Conservation (phyloP, 1,140 invertebrate genomes). For the Drosophila prosaltans region DNA sequence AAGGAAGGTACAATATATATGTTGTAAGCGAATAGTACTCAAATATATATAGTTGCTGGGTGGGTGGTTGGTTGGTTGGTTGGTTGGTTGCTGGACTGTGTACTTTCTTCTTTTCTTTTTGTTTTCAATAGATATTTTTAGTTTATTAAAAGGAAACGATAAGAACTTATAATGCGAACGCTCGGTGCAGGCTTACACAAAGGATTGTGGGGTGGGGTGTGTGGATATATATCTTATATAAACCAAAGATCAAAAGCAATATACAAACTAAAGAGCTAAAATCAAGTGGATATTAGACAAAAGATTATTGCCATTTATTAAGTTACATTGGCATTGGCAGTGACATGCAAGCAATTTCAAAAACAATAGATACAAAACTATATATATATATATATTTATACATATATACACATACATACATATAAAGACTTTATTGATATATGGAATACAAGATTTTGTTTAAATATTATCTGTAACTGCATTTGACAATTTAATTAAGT, state of each 20-base stretch:
- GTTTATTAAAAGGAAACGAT: conserved; percentile 45
- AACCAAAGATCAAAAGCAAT: conserved; percentile 53
- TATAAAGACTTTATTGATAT: conserved; percentile 12
- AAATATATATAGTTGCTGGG: conserved; percentile 40
- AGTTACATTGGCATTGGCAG: conserved; percentile 41
- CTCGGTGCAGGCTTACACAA: conserved; percentile 58
- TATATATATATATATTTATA: conserved; percentile 8
- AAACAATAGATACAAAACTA: conserved; percentile 31
- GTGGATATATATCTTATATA: conserved; percentile 41
- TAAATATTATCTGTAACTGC: neutral
- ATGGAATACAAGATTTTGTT: conserved; percentile 14
- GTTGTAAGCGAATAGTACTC: conserved; percentile 50
- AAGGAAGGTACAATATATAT: conserved; percentile 28
- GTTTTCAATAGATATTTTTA: conserved; percentile 26
- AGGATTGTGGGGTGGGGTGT: conserved; percentile 5
- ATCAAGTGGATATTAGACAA: conserved; percentile 51
- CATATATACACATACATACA: neutral
- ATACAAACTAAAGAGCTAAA: conserved; percentile 55
- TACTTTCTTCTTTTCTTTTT: conserved; percentile 33
- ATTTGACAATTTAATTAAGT: neutral
- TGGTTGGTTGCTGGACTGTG: conserved; percentile 53
- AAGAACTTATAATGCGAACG: conserved; percentile 75
- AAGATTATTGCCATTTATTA: conserved; percentile 28
- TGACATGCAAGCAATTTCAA: conserved; percentile 34
- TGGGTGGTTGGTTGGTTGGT: conserved; percentile 51